phyloP scores from a whole-genome alignment of 2,888 invertebrate genomes.

The Eilema caniola region DNA sequence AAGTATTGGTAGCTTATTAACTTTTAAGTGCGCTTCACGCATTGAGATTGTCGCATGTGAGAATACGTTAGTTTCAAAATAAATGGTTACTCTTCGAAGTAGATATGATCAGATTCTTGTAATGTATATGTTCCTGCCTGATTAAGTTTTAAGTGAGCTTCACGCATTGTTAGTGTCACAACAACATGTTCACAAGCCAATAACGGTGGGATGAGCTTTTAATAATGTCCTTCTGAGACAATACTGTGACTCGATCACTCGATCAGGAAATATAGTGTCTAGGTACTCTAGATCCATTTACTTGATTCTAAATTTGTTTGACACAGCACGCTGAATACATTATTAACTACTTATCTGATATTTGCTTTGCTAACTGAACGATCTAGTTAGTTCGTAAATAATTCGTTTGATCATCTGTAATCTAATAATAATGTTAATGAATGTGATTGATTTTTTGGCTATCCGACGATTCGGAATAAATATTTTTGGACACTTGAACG shows the following conservation, averaged over 20 bases:
- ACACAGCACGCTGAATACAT: constrained; percentile 39
- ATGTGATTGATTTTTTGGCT: neutral
- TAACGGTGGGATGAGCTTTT: constrained; percentile 40
- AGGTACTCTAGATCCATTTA: neutral
- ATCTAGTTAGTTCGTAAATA: constrained; percentile 29
- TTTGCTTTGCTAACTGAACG: constrained; percentile 36
- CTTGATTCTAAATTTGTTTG: constrained; percentile 41
- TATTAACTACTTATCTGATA: constrained; percentile 44
- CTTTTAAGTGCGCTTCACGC: constrained; percentile 57
- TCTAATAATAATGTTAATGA: constrained; percentile 12
- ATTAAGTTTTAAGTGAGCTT: constrained; percentile 57
- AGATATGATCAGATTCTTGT: neutral
- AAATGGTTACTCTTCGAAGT: neutral
- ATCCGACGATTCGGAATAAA: neutral
- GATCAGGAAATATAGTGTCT: constrained; percentile 50
- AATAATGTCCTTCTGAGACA: constrained; percentile 44
- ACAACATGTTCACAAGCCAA: constrained; percentile 52
- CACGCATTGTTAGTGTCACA: constrained; percentile 51
- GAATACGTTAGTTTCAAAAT: neutral
- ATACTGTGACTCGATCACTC: constrained; percentile 35
- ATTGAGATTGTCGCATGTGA: constrained; percentile 28
- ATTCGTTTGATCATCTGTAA: constrained; percentile 30
- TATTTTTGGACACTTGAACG: neutral
- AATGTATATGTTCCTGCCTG: no score
- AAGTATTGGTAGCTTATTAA: constrained; percentile 35